Evolutionary conservation across 2,888 invertebrate genomes (phyloP).

Genomic region (Nephrocerus scutellatus): DNA sequence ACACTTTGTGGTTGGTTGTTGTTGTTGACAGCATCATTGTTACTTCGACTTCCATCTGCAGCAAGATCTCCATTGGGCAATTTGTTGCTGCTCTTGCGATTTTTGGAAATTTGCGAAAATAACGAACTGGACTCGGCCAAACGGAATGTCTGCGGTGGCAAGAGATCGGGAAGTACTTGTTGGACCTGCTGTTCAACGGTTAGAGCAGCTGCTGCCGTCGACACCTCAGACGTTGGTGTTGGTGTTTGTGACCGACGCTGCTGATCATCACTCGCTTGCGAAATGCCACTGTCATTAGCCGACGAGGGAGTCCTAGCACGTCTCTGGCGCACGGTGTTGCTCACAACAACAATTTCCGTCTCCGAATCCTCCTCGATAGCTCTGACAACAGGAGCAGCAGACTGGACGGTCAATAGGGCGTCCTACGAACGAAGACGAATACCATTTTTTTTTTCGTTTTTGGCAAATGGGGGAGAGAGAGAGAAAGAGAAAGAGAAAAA

Average conservation of each 20-base stretch:
- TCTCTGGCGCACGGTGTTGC: slow-evolving; percentile 57
- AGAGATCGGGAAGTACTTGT: slow-evolving; percentile 47
- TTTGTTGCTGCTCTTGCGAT: slow-evolving; percentile 30
- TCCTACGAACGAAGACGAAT: no score
- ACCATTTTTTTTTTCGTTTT: no score
- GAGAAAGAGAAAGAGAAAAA: no score
- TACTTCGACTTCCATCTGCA: no score
- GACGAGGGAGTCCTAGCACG: slow-evolving; percentile 45
- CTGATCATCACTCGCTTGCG: slow-evolving; percentile 13
- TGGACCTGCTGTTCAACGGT: slow-evolving; percentile 23
- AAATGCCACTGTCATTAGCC: slow-evolving; percentile 28
- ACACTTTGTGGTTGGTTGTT: slow-evolving; percentile 54
- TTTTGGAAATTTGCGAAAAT: slow-evolving; percentile 61
- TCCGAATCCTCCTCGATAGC: slow-evolving; percentile 36
- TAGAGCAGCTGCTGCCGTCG: not conserved
- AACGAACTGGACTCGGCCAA: slow-evolving; percentile 61
- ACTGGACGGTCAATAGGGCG: no score
- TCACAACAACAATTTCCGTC: slow-evolving; percentile 55
- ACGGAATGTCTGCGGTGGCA: slow-evolving; percentile 57
- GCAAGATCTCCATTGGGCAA: no score
- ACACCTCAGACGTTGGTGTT: not conserved
- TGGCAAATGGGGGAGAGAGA: no score
- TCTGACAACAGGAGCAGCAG: no score
- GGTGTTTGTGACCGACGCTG: slow-evolving; percentile 2
- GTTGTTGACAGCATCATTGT: slow-evolving; percentile 29